phyloP scores from a whole-genome alignment of 2,113 vertebrate species.

The Corythaixoides concolor region DNA sequence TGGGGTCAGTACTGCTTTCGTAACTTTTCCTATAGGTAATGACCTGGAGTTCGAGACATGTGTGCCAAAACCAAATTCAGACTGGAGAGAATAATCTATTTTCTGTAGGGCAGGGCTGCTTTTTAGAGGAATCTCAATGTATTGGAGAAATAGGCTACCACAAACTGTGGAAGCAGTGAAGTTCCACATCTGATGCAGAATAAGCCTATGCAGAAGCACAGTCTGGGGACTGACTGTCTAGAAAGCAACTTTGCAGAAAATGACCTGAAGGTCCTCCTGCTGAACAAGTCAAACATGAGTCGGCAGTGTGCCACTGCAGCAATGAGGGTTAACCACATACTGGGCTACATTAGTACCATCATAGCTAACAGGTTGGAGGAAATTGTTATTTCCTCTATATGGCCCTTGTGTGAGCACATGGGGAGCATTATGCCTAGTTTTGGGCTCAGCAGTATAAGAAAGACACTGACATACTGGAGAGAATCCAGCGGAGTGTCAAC shows the following conservation, averaged over 20 bases:
- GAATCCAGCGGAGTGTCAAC: background rate
- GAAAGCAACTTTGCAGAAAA: background rate
- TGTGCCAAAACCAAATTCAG: background rate
- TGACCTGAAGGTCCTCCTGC: background rate
- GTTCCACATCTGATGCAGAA: background rate
- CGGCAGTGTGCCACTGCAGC: background rate
- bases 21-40: background rate
- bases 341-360: background rate
- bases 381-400: background rate
- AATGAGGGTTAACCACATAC: background rate
- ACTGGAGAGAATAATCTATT: background rate
- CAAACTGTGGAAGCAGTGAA: rapidly evolving
- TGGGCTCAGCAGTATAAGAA: background rate
- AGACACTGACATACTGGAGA: background rate
- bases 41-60: background rate
- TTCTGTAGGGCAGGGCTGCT: background rate
- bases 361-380: background rate
- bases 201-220: background rate
- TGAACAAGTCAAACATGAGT: rapidly evolving
- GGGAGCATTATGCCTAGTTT: background rate
- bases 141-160: background rate
- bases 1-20: background rate
- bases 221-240: background rate
- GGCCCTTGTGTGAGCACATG: background rate
- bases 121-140: background rate